Conservation (phyloP, 2,113 vertebrate species). For the Turnix velox region DNA sequence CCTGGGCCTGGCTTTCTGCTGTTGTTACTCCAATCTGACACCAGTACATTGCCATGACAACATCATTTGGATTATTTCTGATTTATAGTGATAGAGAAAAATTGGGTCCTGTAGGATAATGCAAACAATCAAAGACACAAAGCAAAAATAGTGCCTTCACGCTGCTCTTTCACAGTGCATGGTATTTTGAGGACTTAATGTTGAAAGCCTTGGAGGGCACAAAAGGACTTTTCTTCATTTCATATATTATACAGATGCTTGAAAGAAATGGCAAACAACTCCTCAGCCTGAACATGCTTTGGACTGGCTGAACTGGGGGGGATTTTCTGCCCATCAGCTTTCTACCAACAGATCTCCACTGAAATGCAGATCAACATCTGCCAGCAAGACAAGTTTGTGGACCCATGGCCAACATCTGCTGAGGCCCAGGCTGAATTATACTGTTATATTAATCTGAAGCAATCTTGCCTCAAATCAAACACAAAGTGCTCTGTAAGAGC, state of each 20-base stretch:
- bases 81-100: slow-evolving; percentile 63
- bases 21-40: slow-evolving; percentile 18
- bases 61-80: slow-evolving; percentile 59
- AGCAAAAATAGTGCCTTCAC: slow-evolving; percentile 13
- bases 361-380: not conserved
- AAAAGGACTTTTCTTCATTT: slow-evolving; percentile 38
- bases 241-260: slow-evolving; percentile 31
- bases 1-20: not conserved
- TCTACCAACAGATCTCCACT: not conserved
- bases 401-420: not conserved
- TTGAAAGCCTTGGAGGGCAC: slow-evolving; percentile 30
- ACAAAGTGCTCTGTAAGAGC: not conserved
- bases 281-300: not conserved
- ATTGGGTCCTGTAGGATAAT: slow-evolving; percentile 34
- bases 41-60: slow-evolving; percentile 5
- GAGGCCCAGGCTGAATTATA: not conserved
- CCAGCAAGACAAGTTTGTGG: not conserved
- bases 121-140: slow-evolving; percentile 49
- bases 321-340: not conserved
- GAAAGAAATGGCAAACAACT: slow-evolving; percentile 43
- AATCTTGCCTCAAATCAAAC: not conserved
- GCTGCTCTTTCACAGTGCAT: not conserved
- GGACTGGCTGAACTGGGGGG: not conserved
- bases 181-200: slow-evolving; percentile 8
- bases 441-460: not conserved